These are phyloP conservation scores for Megaustenia siamemsis DNA, from an alignment of 2,888 invertebrate species.

Conservation along the genomic window DNA sequence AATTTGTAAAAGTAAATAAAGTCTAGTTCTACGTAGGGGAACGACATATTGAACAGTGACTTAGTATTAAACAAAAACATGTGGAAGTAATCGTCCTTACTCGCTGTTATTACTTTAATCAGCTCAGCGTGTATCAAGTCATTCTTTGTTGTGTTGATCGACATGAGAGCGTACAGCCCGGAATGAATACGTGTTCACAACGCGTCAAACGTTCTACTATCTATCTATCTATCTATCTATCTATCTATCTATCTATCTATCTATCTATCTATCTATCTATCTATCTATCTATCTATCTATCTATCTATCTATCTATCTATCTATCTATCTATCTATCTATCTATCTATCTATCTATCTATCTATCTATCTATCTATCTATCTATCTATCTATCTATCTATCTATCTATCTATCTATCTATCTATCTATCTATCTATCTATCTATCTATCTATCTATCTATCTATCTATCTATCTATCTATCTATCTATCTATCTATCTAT, in stretches of 20 bases:
- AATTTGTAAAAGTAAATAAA: too few species aligned
- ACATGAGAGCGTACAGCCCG: too few species aligned
- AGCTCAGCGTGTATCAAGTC: too few species aligned
- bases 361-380: neutral
- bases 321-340: conserved; percentile 4
- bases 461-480: conserved; percentile 39
- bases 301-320: too few species aligned
- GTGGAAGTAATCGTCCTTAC: too few species aligned
- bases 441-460: conserved; percentile 30
- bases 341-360: neutral
- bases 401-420: conserved; percentile 6
- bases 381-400: neutral
- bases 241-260: conserved; percentile 22
- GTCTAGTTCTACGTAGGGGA: too few species aligned
- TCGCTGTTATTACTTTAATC: too few species aligned
- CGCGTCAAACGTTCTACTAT: too few species aligned
- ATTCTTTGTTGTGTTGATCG: too few species aligned
- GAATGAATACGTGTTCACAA: too few species aligned
- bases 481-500: conserved; percentile 49
- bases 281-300: conserved; percentile 14
- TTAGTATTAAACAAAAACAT: too few species aligned
- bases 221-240: conserved; percentile 22
- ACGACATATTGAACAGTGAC: too few species aligned
- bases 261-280: conserved; percentile 22
- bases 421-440: conserved; percentile 9